Evolutionary conservation across 92 coral and sea anemone species (phyloP).

Genomic region (Palythoa caribaeorum): DNA sequence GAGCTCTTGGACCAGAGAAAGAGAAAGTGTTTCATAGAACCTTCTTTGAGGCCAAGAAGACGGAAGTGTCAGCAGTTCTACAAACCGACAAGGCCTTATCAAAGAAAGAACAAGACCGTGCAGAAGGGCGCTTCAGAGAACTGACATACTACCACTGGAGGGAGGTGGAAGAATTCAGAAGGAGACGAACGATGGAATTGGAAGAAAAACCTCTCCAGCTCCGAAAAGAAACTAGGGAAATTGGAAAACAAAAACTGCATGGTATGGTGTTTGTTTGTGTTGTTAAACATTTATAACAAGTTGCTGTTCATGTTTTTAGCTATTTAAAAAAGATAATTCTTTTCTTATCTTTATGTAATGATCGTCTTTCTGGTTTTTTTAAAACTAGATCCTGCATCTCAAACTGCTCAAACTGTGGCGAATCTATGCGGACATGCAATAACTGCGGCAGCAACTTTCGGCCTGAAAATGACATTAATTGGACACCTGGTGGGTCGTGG

Average conservation of each 20-base stretch:
- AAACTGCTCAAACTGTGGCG: neutral
- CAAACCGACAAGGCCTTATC: too few relatives aligned
- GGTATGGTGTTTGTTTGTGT: neutral
- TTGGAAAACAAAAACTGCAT: conserved; percentile 1
- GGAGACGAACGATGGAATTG: neutral
- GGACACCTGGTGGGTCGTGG: neutral
- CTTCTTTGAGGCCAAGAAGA: neutral
- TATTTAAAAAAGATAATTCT: too few relatives aligned
- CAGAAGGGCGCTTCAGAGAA: neutral
- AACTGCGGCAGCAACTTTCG: neutral
- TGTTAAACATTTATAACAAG: neutral
- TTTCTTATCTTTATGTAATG: neutral
- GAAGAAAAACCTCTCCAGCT: too few relatives aligned
- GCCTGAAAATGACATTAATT: neutral
- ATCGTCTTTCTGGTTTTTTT: too few relatives aligned
- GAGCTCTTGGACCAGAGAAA: conserved; percentile 33
- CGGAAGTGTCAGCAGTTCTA: too few relatives aligned
- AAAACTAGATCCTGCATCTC: too few relatives aligned
- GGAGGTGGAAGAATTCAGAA: neutral
- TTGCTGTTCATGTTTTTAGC: neutral
- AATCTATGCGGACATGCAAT: neutral
- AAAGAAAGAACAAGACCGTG: neutral
- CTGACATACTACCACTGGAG: neutral
- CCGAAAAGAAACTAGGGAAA: too few relatives aligned
- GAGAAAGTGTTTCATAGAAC: conserved; percentile 25